These are phyloP conservation scores for Ianthella basta DNA, from an alignment of 37 sponge, comb jelly and placozoan species.

Conservation along the genomic window DNA sequence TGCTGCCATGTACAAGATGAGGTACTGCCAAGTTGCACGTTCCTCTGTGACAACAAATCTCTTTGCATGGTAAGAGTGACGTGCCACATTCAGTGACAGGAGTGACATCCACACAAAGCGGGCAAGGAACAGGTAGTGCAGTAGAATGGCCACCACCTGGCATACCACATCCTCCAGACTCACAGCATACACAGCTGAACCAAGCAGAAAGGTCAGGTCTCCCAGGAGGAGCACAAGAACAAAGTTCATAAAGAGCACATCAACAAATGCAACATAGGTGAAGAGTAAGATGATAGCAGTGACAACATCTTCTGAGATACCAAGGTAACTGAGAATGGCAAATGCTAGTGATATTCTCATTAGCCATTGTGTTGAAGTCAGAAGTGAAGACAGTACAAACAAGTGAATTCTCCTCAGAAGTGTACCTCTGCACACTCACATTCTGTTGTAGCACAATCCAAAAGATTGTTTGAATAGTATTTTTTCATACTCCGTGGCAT, in stretches of 20 bases:
- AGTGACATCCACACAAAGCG: conserved; percentile 56
- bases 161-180: conserved; percentile 4
- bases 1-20: conserved; percentile 18
- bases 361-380: not conserved
- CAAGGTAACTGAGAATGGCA: conserved; percentile 44
- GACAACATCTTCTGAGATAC: conserved; percentile 42
- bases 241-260: conserved; percentile 59
- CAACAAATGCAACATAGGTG: conserved; percentile 50
- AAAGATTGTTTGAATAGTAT: no score
- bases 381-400: not conserved
- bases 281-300: conserved; percentile 38
- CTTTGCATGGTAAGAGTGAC: conserved; percentile 1
- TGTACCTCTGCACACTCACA: not conserved
- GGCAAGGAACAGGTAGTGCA: conserved; percentile 51
- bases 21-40: not conserved
- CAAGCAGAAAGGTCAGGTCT: conserved; percentile 34
- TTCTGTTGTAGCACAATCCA: not conserved
- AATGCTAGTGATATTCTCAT: not conserved
- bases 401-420: not conserved
- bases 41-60: not conserved
- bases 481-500: no score
- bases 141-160: conserved; percentile 28
- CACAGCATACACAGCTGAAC: not conserved
- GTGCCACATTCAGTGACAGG: conserved; percentile 26
- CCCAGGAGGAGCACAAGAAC: conserved; percentile 15